phyloP scores from a whole-genome alignment of 2,888 invertebrate species.

The Serrognathus titanus region DNA sequence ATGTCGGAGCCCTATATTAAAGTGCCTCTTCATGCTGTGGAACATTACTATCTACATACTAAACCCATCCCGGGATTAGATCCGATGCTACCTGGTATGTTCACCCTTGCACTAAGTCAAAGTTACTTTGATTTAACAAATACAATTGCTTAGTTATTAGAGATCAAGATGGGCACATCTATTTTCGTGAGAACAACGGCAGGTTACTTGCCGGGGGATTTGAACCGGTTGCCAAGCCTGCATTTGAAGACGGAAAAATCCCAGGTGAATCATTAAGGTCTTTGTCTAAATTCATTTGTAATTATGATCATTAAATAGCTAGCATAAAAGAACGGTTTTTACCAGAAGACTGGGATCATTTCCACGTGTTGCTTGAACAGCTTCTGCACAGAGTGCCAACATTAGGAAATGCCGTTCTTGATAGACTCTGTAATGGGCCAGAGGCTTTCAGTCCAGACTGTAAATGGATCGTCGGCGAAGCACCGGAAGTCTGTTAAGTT shows the following conservation, averaged over 20 bases:
- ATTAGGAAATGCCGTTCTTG: constrained; percentile 70
- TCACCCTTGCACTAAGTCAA: neutral
- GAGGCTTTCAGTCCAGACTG: constrained; percentile 97
- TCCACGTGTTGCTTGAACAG: constrained; percentile 83
- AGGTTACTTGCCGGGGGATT: constrained; percentile 87
- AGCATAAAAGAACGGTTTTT: constrained; percentile 63
- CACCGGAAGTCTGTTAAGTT: constrained; percentile 71
- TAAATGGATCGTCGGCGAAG: constrained; percentile 92
- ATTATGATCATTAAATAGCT: constrained; percentile 42
- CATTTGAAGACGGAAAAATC: constrained; percentile 73
- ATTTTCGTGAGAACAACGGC: constrained; percentile 81
- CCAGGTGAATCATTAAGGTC: constrained; percentile 50
- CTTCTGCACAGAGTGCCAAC: constrained; percentile 79
- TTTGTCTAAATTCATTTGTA: neutral
- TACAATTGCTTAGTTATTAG: constrained; percentile 60
- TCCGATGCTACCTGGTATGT: constrained; percentile 74
- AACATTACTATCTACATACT: constrained; percentile 91
- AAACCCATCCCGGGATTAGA: constrained; percentile 73
- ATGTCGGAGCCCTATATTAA: constrained; percentile 81
- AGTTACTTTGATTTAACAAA: neutral
- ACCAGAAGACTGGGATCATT: constrained; percentile 95
- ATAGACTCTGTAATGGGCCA: constrained; percentile 81
- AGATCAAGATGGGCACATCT: constrained; percentile 84
- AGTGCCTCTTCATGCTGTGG: constrained; percentile 86
- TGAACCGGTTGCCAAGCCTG: constrained; percentile 86